Evolutionary conservation across 2,113 vertebrate genomes (phyloP).

Genomic region (Melanostigma gelatinosum): DNA sequence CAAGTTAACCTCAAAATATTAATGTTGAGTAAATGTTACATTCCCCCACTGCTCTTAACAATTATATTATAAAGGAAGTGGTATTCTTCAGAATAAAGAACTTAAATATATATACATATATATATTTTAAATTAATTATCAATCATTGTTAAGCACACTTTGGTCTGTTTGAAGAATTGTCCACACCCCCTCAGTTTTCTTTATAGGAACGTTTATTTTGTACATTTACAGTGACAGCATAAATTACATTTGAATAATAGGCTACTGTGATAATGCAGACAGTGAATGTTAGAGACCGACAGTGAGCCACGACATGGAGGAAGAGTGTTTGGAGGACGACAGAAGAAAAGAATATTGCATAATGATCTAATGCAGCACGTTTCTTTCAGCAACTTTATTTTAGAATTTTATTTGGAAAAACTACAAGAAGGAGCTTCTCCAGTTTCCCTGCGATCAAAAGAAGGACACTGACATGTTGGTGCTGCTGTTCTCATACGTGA

Average conservation of each 20-base stretch:
- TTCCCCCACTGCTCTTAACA: background rate
- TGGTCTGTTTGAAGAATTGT: background rate
- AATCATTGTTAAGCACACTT: background rate
- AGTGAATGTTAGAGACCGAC: slow-evolving; percentile 33
- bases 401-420: slow-evolving; percentile 24
- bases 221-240: slow-evolving; percentile 57
- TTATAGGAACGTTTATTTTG: slow-evolving; percentile 65
- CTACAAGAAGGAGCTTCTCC: slow-evolving; percentile 9
- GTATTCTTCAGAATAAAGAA: background rate
- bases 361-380: slow-evolving; percentile 37
- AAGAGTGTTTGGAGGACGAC: slow-evolving; percentile 5
- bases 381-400: background rate
- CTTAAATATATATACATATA: too few relatives aligned
- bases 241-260: slow-evolving; percentile 64
- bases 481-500: slow-evolving; percentile 1
- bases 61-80: background rate
- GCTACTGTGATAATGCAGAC: slow-evolving; percentile 60
- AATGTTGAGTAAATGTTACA: background rate
- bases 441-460: slow-evolving; percentile 8
- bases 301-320: background rate
- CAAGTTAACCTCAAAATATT: background rate
- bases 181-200: background rate
- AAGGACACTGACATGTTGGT: background rate
- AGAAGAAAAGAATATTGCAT: slow-evolving; percentile 1
- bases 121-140: background rate